Percentiles rank a stretch among this genome's conserved stretches.
Evolutionary conservation across 2,888 invertebrate genomes (phyloP).

Genomic region (Sabatieria punctata): DNA sequence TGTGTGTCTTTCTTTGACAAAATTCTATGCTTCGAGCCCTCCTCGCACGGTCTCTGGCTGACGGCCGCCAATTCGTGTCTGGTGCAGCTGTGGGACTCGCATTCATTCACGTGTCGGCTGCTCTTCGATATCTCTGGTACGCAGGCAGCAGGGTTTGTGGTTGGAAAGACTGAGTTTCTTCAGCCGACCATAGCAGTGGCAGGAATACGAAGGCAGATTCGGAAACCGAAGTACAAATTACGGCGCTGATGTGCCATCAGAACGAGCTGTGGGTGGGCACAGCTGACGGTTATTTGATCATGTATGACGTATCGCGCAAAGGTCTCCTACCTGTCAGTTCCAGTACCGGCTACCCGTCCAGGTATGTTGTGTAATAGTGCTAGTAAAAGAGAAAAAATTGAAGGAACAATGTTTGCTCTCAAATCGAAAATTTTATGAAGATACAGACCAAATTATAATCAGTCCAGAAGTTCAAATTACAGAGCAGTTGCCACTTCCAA

Average conservation of each 20-base stretch:
- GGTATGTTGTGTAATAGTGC: too few relatives aligned
- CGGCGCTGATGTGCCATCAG: constrained; percentile 33
- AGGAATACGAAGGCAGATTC: too few relatives aligned
- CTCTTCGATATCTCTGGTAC: constrained; percentile 39
- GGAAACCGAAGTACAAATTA: constrained; percentile 32
- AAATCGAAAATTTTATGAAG: too few relatives aligned
- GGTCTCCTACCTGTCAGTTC: background rate
- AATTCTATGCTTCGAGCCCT: constrained; percentile 32
- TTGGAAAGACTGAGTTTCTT: too few relatives aligned
- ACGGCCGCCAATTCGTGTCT: constrained; percentile 39
- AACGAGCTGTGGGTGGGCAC: constrained; percentile 39
- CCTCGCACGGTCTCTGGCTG: constrained; percentile 37
- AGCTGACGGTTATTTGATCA: constrained; percentile 35
- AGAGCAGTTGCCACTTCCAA: too few relatives aligned
- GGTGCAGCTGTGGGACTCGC: constrained; percentile 39
- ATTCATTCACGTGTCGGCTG: constrained; percentile 35
- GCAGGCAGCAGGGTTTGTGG: too few relatives aligned
- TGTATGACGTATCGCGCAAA: constrained; percentile 15
- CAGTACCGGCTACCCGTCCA: too few relatives aligned
- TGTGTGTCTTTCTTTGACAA: constrained; percentile 32
- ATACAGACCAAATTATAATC: too few relatives aligned
- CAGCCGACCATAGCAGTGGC: too few relatives aligned
- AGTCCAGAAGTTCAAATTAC: too few relatives aligned
- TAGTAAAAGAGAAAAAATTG: too few relatives aligned
- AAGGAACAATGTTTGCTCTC: too few relatives aligned